A percentile compares a stretch with the other conserved stretches of the same genome.
These are phyloP conservation scores for Protomyctophum bolini DNA, from an alignment of 2,113 vertebrate species.

Conservation along the genomic window DNA sequence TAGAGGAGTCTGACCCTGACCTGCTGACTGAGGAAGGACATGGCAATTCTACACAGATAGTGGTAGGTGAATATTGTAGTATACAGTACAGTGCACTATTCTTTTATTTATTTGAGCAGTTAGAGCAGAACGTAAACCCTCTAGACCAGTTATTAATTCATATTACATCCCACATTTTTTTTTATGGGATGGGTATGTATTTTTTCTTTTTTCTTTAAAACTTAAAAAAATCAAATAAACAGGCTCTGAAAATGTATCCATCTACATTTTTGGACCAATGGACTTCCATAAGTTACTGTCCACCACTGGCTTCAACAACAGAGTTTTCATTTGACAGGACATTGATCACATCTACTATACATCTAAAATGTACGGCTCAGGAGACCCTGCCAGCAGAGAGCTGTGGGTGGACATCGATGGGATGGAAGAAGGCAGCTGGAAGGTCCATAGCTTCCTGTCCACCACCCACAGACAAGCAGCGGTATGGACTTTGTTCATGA, in stretches of 20 bases:
- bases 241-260: too few relatives aligned
- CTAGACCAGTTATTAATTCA: too few relatives aligned
- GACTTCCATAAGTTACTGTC: too few relatives aligned
- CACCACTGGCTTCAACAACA: too few relatives aligned
- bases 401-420: conserved; percentile 90
- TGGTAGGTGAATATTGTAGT: conserved; percentile 51
- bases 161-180: too few relatives aligned
- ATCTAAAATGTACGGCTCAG: conserved; percentile 85
- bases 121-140: background rate
- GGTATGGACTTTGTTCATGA: conserved; percentile 70
- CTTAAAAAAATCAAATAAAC: too few relatives aligned
- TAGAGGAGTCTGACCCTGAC: conserved; percentile 48
- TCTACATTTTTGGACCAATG: too few relatives aligned
- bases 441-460: conserved; percentile 86
- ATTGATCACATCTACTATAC: conserved; percentile 92
- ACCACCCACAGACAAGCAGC: conserved; percentile 89
- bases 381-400: conserved; percentile 81
- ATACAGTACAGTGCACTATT: background rate
- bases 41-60: conserved; percentile 58
- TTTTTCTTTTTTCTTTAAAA: background rate
- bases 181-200: too few relatives aligned
- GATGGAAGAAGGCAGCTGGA: conserved; percentile 86
- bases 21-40: conserved; percentile 63
- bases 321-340: conserved; percentile 75
- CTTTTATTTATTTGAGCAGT: background rate